phyloP scores from a whole-genome alignment of 2,888 invertebrate genomes.

The Xanthia togata region DNA sequence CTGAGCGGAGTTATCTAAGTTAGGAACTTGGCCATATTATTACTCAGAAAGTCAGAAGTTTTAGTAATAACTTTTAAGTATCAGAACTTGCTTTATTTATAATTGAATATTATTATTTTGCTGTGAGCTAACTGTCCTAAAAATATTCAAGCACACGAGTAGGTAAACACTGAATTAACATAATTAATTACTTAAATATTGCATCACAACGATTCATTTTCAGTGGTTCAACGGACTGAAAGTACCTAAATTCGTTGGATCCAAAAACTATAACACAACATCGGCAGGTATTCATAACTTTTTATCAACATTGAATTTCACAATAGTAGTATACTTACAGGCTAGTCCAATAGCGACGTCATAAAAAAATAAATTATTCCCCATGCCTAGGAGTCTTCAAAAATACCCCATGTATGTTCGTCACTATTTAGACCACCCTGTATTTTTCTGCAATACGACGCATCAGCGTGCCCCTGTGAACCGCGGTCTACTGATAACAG shows the following conservation, averaged over 20 bases:
- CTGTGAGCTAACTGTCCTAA: conserved; percentile 3
- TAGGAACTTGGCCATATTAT: neutral
- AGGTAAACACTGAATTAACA: neutral
- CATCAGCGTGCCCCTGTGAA: conserved; percentile 41
- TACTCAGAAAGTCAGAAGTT: neutral
- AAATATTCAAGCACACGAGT: neutral
- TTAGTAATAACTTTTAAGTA: neutral
- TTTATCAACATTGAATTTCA: neutral
- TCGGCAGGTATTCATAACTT: neutral
- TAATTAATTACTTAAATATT: conserved; percentile 20
- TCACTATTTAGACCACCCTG: too few species aligned
- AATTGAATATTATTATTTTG: conserved; percentile 14
- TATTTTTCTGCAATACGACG: conserved; percentile 23
- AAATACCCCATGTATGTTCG: too few species aligned
- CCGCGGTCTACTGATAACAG: conserved; percentile 27
- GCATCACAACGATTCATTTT: neutral
- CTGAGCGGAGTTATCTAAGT: neutral
- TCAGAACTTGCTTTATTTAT: conserved; percentile 16
- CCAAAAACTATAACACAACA: neutral
- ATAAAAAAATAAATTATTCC: too few species aligned
- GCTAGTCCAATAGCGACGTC: too few species aligned
- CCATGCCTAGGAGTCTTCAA: too few species aligned
- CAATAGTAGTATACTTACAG: neutral
- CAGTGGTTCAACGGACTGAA: neutral
- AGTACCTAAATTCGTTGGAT: neutral